Evolutionary conservation across 2,797 vertebrate genomes (phyloP).

Genomic region (Siniperca obscura): DNA sequence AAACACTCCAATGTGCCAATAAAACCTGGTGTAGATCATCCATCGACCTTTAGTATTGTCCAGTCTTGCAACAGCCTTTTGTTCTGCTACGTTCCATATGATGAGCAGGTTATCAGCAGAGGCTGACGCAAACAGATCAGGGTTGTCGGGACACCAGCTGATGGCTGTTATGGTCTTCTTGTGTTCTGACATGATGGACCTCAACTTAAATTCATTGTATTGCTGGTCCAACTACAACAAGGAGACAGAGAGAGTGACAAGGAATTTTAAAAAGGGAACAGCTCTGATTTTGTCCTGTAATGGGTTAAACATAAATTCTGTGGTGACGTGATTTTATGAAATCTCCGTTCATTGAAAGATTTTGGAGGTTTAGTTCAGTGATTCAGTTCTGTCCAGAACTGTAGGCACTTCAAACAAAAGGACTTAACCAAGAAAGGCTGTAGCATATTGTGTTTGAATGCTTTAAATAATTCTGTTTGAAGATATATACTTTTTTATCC

Average conservation of each 20-base stretch:
- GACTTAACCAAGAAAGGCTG: background rate
- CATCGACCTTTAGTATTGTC: slow-evolving; percentile 84
- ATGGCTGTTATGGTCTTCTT: slow-evolving; percentile 98
- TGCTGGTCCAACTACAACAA: slow-evolving; percentile 90
- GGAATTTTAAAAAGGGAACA: background rate
- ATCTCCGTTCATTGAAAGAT: background rate
- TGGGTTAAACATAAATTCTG: background rate
- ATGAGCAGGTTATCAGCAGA: slow-evolving; percentile 94
- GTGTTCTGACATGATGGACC: slow-evolving; percentile 97
- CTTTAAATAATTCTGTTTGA: background rate
- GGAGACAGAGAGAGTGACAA: slow-evolving; percentile 9
- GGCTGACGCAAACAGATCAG: slow-evolving; percentile 93
- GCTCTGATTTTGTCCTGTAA: background rate
- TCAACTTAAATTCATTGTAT: slow-evolving; percentile 96
- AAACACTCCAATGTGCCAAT: background rate
- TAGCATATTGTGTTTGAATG: background rate
- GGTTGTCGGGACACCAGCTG: slow-evolving; percentile 95
- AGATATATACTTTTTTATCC: background rate
- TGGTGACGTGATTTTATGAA: background rate
- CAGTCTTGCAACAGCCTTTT: slow-evolving; percentile 91
- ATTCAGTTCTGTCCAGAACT: background rate
- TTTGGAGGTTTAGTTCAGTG: background rate
- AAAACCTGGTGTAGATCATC: background rate
- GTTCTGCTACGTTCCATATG: slow-evolving; percentile 95
- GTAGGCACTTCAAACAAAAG: background rate